Evolutionary conservation across 37 sponge, comb jelly and placozoan species (phyloP).

Genomic region (Tethya wilhelma): DNA sequence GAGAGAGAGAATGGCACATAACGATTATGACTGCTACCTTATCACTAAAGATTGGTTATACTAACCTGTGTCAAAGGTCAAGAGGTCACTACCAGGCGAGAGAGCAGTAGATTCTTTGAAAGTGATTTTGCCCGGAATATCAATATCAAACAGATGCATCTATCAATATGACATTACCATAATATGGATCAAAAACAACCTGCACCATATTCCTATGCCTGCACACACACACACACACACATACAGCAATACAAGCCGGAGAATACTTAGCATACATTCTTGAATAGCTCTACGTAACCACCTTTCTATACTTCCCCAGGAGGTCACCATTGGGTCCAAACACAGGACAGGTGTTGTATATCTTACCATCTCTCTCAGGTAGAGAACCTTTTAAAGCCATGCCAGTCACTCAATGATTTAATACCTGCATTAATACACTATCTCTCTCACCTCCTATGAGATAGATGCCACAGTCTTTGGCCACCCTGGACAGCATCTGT

Average conservation of each 20-base stretch:
- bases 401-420: neutral
- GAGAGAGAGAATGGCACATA: too few species aligned
- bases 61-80: conserved; percentile 89
- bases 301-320: conserved; percentile 91
- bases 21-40: too few species aligned
- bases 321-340: conserved; percentile 85
- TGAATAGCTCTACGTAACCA: neutral
- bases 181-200: too few species aligned
- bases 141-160: conserved; percentile 98
- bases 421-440: neutral
- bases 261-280: neutral
- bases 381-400: conserved; percentile 74
- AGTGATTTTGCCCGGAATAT: conserved; percentile 92
- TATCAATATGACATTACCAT: too few species aligned
- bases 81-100: conserved; percentile 64
- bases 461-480: conserved; percentile 83
- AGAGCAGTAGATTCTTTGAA: conserved; percentile 90
- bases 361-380: conserved; percentile 87
- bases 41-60: too few species aligned
- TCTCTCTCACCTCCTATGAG: conserved; percentile 79
- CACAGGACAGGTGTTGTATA: conserved; percentile 89
- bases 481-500: conserved; percentile 60
- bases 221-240: neutral
- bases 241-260: neutral
- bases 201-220: too few species aligned